Evolutionary conservation across 2,888 invertebrate genomes (phyloP).

Genomic region (Melolontha melolontha): DNA sequence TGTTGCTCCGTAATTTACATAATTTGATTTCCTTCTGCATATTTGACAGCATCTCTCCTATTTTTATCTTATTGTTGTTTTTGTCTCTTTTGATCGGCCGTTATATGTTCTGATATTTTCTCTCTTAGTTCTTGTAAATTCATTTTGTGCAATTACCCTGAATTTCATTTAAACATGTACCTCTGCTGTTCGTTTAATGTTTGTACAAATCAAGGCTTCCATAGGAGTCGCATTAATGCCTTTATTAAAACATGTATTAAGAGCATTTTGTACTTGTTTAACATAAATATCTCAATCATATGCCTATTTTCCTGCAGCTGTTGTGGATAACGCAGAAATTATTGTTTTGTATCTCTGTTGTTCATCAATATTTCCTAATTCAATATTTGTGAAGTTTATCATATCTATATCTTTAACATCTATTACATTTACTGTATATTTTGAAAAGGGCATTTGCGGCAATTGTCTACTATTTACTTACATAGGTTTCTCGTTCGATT

Average conservation of each 20-base stretch:
- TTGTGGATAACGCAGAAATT: background rate
- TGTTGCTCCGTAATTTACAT: constrained; percentile 37
- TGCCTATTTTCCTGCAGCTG: background rate
- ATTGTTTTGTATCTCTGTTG: background rate
- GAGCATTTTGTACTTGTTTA: background rate
- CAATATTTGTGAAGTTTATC: too few species aligned
- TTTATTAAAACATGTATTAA: constrained; percentile 38
- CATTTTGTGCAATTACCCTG: constrained; percentile 42
- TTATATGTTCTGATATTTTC: constrained; percentile 45
- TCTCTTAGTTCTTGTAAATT: constrained; percentile 37
- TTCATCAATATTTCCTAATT: background rate
- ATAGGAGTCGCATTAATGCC: constrained; percentile 48
- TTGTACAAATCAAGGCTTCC: too few species aligned
- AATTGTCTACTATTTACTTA: constrained; percentile 15
- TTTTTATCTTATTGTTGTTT: constrained; percentile 30
- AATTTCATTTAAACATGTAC: constrained; percentile 45
- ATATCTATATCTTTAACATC: background rate
- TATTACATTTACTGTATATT: background rate
- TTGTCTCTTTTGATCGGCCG: constrained; percentile 44
- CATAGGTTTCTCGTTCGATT: background rate
- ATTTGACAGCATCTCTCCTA: constrained; percentile 16
- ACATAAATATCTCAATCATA: background rate
- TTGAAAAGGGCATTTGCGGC: constrained; percentile 6
- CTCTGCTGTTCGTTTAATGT: too few species aligned
- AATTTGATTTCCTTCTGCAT: constrained; percentile 33